A percentile compares a stretch with the other conserved stretches of the same genome.
These are phyloP conservation scores for Dasypogon diadema DNA, from an alignment of 2,888 invertebrate genomes.

Conservation along the genomic window DNA sequence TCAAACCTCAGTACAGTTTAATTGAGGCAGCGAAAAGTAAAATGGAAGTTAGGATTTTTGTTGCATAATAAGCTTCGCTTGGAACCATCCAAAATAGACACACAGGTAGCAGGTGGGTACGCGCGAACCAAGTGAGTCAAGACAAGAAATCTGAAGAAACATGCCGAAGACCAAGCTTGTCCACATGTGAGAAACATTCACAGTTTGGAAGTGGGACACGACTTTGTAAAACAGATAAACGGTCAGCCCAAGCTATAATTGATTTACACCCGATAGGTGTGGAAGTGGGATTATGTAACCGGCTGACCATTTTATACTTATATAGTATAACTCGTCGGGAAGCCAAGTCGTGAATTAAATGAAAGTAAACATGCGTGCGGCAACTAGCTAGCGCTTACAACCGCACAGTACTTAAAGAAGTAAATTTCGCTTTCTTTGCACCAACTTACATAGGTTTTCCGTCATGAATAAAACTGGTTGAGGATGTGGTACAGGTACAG, in stretches of 20 bases:
- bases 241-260: conserved; percentile 8
- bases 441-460: background rate
- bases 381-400: background rate
- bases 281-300: conserved; percentile 37
- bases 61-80: conserved; percentile 37
- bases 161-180: background rate
- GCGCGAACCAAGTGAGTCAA: background rate
- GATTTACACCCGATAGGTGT: conserved; percentile 20
- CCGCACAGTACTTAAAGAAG: conserved; percentile 18
- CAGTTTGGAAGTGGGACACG: conserved; percentile 44
- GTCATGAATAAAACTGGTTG: background rate
- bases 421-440: background rate
- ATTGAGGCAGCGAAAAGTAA: background rate
- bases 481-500: conserved; percentile 1
- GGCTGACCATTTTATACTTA: conserved; percentile 13
- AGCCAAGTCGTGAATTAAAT: background rate
- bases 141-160: background rate
- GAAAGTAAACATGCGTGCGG: background rate
- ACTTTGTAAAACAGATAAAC: conserved; percentile 24
- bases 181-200: background rate
- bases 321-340: background rate
- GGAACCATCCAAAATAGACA: conserved; percentile 12
- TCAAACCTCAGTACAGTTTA: background rate
- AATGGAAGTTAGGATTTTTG: conserved; percentile 1
- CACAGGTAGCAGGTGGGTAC: background rate